Conservation (phyloP, 37 sponge, comb jelly and placozoan genomes). For the Halisarca cf. caerulea region DNA sequence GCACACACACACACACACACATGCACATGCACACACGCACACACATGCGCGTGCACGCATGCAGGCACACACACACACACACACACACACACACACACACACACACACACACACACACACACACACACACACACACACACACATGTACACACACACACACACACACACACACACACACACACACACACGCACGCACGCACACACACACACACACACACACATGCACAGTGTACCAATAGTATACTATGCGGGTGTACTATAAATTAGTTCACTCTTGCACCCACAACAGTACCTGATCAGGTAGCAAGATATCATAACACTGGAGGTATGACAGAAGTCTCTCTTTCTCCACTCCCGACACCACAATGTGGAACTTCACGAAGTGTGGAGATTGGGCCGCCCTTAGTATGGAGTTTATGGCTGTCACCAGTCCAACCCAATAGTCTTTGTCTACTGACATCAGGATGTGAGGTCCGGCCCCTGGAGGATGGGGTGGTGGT, state of each 20-base stretch:
- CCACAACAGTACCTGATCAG: background rate
- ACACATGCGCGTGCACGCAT: background rate
- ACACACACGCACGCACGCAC: too few species aligned
- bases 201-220: too few species aligned
- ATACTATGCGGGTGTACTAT: background rate
- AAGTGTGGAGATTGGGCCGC: background rate
- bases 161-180: too few species aligned
- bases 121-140: too few species aligned
- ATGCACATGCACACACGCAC: background rate
- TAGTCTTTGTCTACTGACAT: slow-evolving; percentile 56
- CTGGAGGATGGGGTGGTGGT: too few species aligned
- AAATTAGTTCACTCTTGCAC: too few species aligned
- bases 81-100: slow-evolving; percentile 1
- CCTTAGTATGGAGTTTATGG: slow-evolving; percentile 40
- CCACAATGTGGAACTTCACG: slow-evolving; percentile 42
- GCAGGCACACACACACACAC: background rate
- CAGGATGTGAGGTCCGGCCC: slow-evolving; percentile 21
- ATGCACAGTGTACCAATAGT: background rate
- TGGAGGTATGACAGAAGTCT: slow-evolving; percentile 31
- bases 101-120: too few species aligned
- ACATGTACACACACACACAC: too few species aligned
- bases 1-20: background rate
- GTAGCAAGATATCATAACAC: slow-evolving; percentile 21
- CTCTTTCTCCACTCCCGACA: slow-evolving; percentile 15
- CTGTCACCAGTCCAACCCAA: slow-evolving; percentile 35